Conservation (phyloP, 2,888 invertebrate species). For the Dermolepida albohirtum region DNA sequence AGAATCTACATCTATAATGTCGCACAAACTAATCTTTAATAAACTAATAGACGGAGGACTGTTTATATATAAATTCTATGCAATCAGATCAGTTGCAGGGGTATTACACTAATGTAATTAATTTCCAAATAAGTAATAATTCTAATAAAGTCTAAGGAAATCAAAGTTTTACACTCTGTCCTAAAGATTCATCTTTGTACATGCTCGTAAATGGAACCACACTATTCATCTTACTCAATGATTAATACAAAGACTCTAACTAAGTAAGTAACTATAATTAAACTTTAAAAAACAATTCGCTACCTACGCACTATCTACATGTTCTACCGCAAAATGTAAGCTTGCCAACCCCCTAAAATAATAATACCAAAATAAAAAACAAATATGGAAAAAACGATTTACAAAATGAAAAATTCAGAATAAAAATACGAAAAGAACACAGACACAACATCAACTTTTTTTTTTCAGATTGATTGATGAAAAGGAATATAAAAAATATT, state of each 20-base stretch:
- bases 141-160: conserved; percentile 23
- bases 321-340: conserved; percentile 60
- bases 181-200: conserved; percentile 37
- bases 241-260: conserved; percentile 31
- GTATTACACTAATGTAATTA: neutral
- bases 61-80: neutral
- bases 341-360: conserved; percentile 66
- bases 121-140: conserved; percentile 10
- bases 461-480: conserved; percentile 26
- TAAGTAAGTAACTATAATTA: conserved; percentile 38
- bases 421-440: conserved; percentile 43
- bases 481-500: conserved; percentile 17
- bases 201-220: conserved; percentile 37
- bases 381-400: conserved; percentile 70
- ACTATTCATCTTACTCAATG: conserved; percentile 35
- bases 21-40: conserved; percentile 7
- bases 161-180: conserved; percentile 25
- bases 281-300: conserved; percentile 29
- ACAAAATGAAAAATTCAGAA: conserved; percentile 56
- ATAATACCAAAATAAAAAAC: conserved; percentile 64
- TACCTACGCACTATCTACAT: conserved; percentile 50
- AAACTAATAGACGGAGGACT: conserved; percentile 1
- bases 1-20: neutral
- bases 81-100: conserved; percentile 7
- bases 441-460: conserved; percentile 41